Evolutionary conservation across 1,140 invertebrate species (phyloP), one percentile per base, ranked within the genome.

Genomic region (Triops cancriformis): DNA sequence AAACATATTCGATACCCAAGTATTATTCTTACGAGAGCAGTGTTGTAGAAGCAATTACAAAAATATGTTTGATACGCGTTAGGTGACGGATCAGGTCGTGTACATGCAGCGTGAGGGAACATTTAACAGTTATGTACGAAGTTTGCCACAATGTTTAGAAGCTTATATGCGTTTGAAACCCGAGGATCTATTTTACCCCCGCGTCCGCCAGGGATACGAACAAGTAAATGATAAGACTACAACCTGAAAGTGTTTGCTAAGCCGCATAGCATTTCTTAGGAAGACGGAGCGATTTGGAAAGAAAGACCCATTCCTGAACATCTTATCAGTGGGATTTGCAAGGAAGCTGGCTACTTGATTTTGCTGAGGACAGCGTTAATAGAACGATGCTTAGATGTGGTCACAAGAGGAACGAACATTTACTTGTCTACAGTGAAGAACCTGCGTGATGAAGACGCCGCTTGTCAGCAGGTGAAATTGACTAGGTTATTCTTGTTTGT

Each of bases 1-100:
- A 11, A 79, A 79, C 51, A 64, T 79, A 14, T 79, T 79, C n/a
- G 78, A 79, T 28, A 79, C 75, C 23, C 78, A 79, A 42, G 78
- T 79, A 45, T 4, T 4, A 3, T 45, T 43, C 11, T 28, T 27
- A 45, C 12, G 45, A 31, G 11, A 31, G 4, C 73, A 10, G 73
- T 2, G 26, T 42, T 6, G 23, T 43, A 45, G 12, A 26, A 23
- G 26, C 74, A 31, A 37, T 1, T 6, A n/a, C n/a, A 45, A 75
- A 43, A 51, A 23, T 26, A 10, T 18, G 6, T 26, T 18, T 41
- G 23, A 64, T 12, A 64, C n/a, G 1, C 6, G 10, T 23, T 26
- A 76, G 75, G 75, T 76, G 9, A 41, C 26, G 1, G 42, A 26
- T 10, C 28, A 27, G 18, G 75, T 51, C 1, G 43, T 51, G 43